Evolutionary conservation across 2,113 vertebrate species (phyloP).

Genomic region (Zosterops lateralis): DNA sequence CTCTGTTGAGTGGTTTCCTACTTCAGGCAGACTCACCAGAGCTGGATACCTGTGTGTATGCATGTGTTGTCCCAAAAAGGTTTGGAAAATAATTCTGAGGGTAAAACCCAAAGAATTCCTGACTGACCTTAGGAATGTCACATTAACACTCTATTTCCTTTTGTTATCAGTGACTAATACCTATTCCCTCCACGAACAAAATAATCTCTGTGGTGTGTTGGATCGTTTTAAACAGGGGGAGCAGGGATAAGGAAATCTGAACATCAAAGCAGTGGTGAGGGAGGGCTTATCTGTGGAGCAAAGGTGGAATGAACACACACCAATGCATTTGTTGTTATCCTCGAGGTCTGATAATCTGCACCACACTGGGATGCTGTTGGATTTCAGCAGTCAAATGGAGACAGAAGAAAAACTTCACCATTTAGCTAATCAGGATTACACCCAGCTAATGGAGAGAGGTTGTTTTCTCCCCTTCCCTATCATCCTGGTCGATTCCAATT

Average conservation of each 20-base stretch:
- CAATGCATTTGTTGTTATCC: background rate
- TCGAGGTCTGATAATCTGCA: background rate
- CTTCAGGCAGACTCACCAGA: background rate
- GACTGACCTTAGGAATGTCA: background rate
- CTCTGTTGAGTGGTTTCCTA: background rate
- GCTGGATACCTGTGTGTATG: background rate
- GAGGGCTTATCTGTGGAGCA: slow-evolving; percentile 2
- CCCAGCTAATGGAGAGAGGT: slow-evolving; percentile 71
- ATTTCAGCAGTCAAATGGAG: slow-evolving; percentile 1
- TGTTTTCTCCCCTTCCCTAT: background rate
- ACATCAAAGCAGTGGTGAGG: slow-evolving; percentile 1
- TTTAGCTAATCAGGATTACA: slow-evolving; percentile 56
- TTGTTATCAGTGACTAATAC: background rate
- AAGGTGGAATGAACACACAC: background rate
- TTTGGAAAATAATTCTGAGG: background rate
- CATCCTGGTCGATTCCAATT: slow-evolving; percentile 73
- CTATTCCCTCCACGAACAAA: background rate
- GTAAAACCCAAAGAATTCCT: background rate
- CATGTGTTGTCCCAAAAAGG: background rate
- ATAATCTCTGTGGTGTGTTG: background rate
- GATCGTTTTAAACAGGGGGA: background rate
- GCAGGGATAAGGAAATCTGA: background rate
- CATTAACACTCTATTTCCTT: background rate
- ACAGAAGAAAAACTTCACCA: background rate
- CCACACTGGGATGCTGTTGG: background rate